Conservation (phyloP, 2,797 vertebrate genomes). For the Discoglossus pictus region DNA sequence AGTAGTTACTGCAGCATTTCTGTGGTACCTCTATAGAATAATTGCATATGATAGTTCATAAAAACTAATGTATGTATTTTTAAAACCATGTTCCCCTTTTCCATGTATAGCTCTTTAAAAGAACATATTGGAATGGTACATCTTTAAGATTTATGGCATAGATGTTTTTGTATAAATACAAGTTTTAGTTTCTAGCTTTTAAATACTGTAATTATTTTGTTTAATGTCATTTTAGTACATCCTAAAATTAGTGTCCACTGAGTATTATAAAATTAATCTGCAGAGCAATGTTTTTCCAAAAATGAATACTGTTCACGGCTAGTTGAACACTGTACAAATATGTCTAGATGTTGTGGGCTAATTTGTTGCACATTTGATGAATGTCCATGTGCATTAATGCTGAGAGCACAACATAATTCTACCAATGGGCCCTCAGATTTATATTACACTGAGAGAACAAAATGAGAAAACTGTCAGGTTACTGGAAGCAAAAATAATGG, state of each 20-base stretch:
- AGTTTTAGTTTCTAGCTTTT: too few species aligned
- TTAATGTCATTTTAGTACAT: too few species aligned
- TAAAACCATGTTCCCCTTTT: too few species aligned
- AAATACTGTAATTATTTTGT: too few species aligned
- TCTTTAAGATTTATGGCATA: too few species aligned
- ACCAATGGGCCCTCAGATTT: constrained; percentile 19
- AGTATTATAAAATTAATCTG: background rate
- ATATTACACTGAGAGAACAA: constrained; percentile 28
- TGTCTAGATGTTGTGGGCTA: constrained; percentile 6
- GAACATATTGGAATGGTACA: too few species aligned
- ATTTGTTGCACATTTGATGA: constrained; percentile 12
- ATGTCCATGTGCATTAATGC: constrained; percentile 15
- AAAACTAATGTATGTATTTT: too few species aligned
- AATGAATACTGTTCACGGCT: constrained; percentile 20
- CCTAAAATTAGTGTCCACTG: background rate
- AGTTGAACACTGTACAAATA: constrained; percentile 11
- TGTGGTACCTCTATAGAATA: too few species aligned
- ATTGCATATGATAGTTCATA: too few species aligned
- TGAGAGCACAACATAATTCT: constrained; percentile 20
- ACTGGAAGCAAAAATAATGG: constrained; percentile 43
- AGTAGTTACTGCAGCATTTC: too few species aligned
- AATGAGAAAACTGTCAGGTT: constrained; percentile 44
- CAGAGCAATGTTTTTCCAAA: background rate
- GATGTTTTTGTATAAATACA: too few species aligned
- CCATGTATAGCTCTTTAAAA: too few species aligned